Base-by-base conservation (phyloP, 2,113 vertebrate genomes). In the Eubucco bourcierii region DNA sequence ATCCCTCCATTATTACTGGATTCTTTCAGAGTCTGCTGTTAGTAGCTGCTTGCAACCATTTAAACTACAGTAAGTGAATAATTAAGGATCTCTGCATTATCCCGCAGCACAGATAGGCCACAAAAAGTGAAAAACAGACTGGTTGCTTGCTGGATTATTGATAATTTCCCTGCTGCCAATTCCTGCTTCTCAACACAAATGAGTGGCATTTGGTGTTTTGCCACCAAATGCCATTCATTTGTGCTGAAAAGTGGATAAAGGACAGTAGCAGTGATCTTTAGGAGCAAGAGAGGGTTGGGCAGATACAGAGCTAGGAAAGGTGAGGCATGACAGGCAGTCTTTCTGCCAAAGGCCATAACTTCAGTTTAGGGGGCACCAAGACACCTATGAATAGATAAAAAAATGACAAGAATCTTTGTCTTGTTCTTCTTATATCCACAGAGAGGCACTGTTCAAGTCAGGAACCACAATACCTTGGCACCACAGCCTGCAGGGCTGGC, bases 381-480 rank as follows among this genome's bases (percentile, higher is more conserved):
- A 44, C 66, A 91, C 15, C 80, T 59, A 70, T 15, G 84, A 88
- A 87, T 46, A 84, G 50, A 59, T 25, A 79, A 94, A 81, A 88
- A 55, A n/a, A 58, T 56, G 27, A 88, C 61, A 80, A 87, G 85
- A 63, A 59, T 39, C 77, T 56, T 94, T 33, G 28, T 85, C 84
- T 87, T 6, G 2, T 67, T 84, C 0, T 31, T 87, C 90, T 50
- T 60, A 82, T 80, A 92, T 79, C 71, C 71, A 68, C 1, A 0
- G 79, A 87, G 66, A 89, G 67, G 34, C 66, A 78, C 39, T 81
- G 66, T 44, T 1, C 1, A 17, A 84, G 90, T 88, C 95, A 96
- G 65, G 82, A 94, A 71, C 83, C 77, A 65, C 60, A 78, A 90
- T 44, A 84, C 61, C 47, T 80, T 88, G 86, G 61, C 86, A 93